phyloP scores from a whole-genome alignment of 2,113 vertebrate species.

The Eulemur rufifrons region DNA sequence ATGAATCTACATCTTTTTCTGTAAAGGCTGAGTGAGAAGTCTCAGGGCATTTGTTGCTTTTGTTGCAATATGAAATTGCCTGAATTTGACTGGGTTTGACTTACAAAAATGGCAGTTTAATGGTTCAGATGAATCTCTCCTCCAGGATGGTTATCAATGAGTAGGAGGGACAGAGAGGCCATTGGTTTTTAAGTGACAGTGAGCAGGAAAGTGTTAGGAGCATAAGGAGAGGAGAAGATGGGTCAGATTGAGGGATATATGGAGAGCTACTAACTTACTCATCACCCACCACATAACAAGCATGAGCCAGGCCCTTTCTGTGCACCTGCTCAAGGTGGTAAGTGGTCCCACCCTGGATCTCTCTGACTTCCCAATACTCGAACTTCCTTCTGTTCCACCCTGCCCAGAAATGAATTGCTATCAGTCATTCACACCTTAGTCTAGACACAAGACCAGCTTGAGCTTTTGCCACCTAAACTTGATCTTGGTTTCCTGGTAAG shows the following conservation, averaged over 20 bases:
- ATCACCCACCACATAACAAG: rapidly evolving
- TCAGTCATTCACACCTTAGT: neutral
- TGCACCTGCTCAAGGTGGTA: neutral
- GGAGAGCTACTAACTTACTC: neutral
- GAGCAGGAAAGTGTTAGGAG: neutral
- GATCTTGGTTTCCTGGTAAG: neutral
- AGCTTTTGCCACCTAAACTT: neutral
- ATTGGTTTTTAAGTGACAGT: neutral
- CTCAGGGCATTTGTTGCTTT: neutral
- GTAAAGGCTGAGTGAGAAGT: neutral
- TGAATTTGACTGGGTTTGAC: neutral
- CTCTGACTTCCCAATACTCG: neutral
- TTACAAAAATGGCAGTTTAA: neutral
- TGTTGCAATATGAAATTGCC: neutral
- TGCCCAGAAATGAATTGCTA: neutral
- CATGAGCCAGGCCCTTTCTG: neutral
- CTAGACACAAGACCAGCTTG: neutral
- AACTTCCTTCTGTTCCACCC: rapidly evolving
- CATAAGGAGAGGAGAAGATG: neutral
- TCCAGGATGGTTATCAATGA: neutral
- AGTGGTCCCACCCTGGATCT: neutral
- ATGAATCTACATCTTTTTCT: neutral
- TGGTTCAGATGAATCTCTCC: neutral
- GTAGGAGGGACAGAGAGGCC: neutral
- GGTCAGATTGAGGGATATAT: neutral